phyloP scores from a whole-genome alignment of 2,113 vertebrate species.

The Puffinus mauretanicus region DNA sequence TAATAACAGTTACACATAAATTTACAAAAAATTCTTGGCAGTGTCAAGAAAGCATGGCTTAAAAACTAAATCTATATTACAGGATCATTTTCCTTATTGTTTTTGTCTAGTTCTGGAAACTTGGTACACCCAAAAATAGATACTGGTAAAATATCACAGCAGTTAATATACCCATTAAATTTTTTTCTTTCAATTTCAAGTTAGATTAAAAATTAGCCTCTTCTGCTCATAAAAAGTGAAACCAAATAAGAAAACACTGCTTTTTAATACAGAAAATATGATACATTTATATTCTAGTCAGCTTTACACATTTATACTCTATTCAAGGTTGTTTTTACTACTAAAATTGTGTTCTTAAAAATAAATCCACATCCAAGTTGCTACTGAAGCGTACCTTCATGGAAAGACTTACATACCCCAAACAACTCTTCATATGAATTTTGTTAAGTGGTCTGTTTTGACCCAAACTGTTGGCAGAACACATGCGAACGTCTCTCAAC shows the following conservation, averaged over 20 bases:
- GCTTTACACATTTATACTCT: neutral
- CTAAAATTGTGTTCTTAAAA: neutral
- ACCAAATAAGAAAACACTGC: neutral
- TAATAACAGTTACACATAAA: neutral
- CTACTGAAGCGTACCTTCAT: neutral
- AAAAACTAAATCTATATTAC: neutral
- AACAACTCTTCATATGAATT: neutral
- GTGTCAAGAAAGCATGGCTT: neutral
- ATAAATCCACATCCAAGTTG: neutral
- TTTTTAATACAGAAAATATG: neutral
- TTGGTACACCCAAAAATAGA: neutral
- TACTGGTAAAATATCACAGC: neutral
- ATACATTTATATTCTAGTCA: neutral
- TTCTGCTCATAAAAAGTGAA: neutral
- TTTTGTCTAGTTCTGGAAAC: neutral
- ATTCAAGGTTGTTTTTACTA: neutral
- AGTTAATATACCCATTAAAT: neutral
- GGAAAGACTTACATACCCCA: neutral
- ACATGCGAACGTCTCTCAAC: neutral
- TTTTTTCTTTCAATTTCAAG: neutral
- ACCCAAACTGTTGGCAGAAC: neutral
- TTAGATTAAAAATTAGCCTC: neutral
- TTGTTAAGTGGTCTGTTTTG: neutral
- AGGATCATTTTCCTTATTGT: neutral
- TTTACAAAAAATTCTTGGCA: neutral